Conservation (phyloP, 2,113 vertebrate genomes). For the Ptilorrhoa leucosticta region DNA sequence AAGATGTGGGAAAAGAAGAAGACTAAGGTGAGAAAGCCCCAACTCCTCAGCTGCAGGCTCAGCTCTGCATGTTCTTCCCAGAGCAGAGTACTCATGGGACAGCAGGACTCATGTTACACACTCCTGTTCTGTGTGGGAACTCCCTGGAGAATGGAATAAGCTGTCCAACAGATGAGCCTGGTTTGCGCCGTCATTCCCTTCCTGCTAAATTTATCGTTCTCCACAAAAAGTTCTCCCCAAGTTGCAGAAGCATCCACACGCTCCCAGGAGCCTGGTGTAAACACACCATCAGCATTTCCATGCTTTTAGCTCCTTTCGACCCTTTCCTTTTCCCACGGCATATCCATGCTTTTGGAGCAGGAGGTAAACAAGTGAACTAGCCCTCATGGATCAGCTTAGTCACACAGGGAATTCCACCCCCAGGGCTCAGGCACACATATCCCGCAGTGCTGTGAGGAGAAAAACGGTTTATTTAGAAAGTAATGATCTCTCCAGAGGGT, state of each 20-base stretch:
- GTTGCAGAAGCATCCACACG: accelerated
- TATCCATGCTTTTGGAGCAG: accelerated
- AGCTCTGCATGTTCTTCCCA: background rate
- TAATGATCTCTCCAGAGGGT: background rate
- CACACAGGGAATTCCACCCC: background rate
- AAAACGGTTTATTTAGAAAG: background rate
- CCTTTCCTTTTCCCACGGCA: conserved; percentile 31
- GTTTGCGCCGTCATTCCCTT: background rate
- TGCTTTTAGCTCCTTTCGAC: background rate
- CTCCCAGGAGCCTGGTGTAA: background rate
- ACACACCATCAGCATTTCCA: background rate
- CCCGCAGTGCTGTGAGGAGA: accelerated
- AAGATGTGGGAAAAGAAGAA: accelerated
- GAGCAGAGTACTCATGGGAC: background rate
- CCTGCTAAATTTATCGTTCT: background rate
- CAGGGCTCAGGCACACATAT: background rate
- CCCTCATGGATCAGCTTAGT: background rate
- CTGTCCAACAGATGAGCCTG: background rate
- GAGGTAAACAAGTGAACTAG: background rate
- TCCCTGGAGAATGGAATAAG: background rate
- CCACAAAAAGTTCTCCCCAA: background rate
- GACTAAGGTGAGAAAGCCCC: background rate
- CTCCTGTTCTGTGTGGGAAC: background rate
- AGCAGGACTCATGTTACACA: background rate
- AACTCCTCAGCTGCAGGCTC: background rate